Evolutionary conservation across 2,113 vertebrate species (phyloP).

Genomic region (Telmatochromis sp.): DNA sequence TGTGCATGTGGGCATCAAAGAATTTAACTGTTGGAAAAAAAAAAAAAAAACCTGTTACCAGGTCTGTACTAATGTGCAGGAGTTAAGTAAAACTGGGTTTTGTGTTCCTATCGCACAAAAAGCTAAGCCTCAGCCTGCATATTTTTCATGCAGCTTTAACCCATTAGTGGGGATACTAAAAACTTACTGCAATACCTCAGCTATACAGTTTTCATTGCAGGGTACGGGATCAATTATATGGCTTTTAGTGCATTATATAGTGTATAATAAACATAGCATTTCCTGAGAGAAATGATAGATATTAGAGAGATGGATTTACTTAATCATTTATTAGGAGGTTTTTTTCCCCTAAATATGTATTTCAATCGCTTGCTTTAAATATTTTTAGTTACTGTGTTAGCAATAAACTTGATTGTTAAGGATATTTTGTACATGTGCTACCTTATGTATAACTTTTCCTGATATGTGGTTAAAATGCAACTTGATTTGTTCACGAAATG

Average conservation of each 20-base stretch:
- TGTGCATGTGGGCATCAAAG: neutral
- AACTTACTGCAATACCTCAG: slow-evolving; percentile 64
- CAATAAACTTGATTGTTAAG: neutral
- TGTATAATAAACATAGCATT: neutral
- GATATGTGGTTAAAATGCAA: neutral
- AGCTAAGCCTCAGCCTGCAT: slow-evolving; percentile 5
- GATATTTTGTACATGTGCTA: neutral
- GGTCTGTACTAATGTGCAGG: slow-evolving; percentile 9
- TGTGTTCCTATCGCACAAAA: slow-evolving; percentile 7
- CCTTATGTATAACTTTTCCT: neutral
- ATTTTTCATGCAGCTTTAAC: slow-evolving; percentile 15
- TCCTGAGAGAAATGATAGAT: neutral
- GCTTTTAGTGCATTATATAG: neutral
- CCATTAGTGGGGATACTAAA: slow-evolving; percentile 18
- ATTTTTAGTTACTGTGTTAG: neutral
- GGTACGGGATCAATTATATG: slow-evolving; percentile 23
- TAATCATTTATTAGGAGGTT: neutral
- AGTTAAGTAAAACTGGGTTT: neutral
- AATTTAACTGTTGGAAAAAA: neutral
- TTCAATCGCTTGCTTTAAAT: neutral
- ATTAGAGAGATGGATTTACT: neutral
- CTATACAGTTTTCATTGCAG: slow-evolving; percentile 50
- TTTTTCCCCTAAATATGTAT: neutral
- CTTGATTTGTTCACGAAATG: neutral
- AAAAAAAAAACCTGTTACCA: neutral